These are phyloP conservation scores for Sebastes schlegelii DNA, from an alignment of 2,113 vertebrate genomes.

Conservation along the genomic window DNA sequence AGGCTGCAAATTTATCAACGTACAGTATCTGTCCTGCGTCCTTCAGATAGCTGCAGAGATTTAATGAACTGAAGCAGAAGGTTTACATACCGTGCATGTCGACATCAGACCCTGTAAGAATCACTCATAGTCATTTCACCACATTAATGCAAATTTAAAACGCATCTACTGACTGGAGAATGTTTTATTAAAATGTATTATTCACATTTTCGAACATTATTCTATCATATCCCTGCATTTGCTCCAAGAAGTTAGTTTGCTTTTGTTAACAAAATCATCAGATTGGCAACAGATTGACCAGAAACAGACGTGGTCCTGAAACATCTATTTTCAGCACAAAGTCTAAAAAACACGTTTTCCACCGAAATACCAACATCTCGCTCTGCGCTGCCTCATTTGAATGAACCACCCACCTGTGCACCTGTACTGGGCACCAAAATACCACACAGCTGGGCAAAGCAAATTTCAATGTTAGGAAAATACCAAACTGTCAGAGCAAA, in stretches of 20 bases:
- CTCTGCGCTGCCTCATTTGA: neutral
- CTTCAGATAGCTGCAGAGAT: conserved; percentile 3
- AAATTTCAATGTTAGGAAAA: conserved; percentile 10
- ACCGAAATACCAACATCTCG: neutral
- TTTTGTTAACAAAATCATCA: neutral
- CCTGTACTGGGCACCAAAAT: neutral
- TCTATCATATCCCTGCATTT: neutral
- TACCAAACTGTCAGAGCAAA: neutral
- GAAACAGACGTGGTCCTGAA: neutral
- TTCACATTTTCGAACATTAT: neutral
- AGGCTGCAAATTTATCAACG: neutral
- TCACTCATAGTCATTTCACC: neutral
- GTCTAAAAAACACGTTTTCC: neutral
- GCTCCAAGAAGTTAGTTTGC: neutral
- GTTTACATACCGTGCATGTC: neutral
- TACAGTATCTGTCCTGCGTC: neutral
- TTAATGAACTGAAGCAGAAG: neutral
- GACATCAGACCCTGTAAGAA: neutral
- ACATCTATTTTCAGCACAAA: neutral
- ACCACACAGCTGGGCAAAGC: neutral
- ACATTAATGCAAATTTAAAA: neutral
- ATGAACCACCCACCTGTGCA: neutral
- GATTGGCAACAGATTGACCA: neutral
- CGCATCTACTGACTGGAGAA: neutral
- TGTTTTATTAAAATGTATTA: neutral